Evolutionary conservation across 2,113 vertebrate genomes (phyloP).

Genomic region (Helogale parvula): DNA sequence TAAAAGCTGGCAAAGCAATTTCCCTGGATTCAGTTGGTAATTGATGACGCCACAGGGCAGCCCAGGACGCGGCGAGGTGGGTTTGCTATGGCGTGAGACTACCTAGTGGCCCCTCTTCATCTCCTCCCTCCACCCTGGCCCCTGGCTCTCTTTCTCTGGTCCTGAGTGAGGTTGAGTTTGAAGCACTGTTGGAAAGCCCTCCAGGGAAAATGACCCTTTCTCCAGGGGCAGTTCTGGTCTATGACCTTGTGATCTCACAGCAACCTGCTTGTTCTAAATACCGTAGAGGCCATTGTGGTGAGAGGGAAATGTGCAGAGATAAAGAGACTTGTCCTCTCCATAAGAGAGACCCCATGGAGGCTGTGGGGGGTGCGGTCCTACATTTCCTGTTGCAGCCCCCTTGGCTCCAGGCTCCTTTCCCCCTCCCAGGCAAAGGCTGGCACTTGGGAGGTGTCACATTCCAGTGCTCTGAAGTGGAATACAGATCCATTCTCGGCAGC

Average conservation of each 20-base stretch:
- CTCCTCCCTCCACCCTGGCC: rapidly evolving
- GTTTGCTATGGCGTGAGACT: background rate
- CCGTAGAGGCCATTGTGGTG: background rate
- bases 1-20: background rate
- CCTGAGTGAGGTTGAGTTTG: background rate
- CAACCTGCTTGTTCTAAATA: background rate
- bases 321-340: background rate
- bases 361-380: too few species aligned
- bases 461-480: constrained; percentile 61
- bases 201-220: background rate
- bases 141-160: background rate
- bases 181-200: background rate
- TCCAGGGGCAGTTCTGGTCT: background rate
- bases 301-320: background rate
- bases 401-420: background rate
- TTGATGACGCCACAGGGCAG: background rate
- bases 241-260: background rate
- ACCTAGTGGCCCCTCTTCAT: background rate
- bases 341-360: background rate
- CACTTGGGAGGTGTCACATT: constrained; percentile 32
- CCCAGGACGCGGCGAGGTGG: rapidly evolving
- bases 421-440: background rate
- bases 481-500: constrained; percentile 41
- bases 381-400: background rate
- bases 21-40: background rate